Conservation (phyloP, 2,797 vertebrate genomes). For the Mus caroli region DNA sequence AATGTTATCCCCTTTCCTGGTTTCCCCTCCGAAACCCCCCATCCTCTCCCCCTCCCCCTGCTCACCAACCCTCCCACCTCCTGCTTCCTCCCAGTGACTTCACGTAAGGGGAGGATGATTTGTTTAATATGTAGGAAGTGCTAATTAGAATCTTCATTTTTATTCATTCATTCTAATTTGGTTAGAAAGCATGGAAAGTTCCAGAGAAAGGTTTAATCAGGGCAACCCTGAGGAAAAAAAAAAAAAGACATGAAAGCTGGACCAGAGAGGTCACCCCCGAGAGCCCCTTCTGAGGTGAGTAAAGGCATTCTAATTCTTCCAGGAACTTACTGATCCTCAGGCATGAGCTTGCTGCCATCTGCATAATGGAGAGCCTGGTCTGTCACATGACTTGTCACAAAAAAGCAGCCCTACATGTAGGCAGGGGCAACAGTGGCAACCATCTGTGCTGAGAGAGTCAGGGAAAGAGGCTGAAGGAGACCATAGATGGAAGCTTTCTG, state of each 20-base stretch:
- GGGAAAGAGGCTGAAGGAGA: neutral
- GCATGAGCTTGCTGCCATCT: neutral
- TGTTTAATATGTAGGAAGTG: constrained; percentile 70
- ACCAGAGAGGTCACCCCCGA: neutral
- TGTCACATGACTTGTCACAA: neutral
- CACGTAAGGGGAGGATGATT: constrained; percentile 39
- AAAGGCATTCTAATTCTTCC: constrained; percentile 5
- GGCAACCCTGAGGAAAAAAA: neutral
- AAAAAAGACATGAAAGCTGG: constrained; percentile 45
- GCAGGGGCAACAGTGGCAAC: fast-evolving
- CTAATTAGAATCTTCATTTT: constrained; percentile 70
- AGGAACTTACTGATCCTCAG: neutral
- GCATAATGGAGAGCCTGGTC: neutral
- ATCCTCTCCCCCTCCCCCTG: too few relatives aligned
- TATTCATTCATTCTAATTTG: constrained; percentile 60
- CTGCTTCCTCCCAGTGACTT: constrained; percentile 52
- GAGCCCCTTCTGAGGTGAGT: constrained; percentile 29
- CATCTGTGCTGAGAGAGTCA: neutral
- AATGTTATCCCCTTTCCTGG: too few relatives aligned
- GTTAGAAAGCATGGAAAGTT: constrained; percentile 8
- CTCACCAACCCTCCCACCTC: too few relatives aligned
- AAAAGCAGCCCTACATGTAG: neutral
- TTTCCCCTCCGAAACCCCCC: too few relatives aligned
- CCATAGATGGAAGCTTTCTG: neutral
- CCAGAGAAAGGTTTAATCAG: constrained; percentile 59